Base-by-base conservation (phyloP, 2,888 invertebrate genomes). In the Cryptus viduatorius region DNA sequence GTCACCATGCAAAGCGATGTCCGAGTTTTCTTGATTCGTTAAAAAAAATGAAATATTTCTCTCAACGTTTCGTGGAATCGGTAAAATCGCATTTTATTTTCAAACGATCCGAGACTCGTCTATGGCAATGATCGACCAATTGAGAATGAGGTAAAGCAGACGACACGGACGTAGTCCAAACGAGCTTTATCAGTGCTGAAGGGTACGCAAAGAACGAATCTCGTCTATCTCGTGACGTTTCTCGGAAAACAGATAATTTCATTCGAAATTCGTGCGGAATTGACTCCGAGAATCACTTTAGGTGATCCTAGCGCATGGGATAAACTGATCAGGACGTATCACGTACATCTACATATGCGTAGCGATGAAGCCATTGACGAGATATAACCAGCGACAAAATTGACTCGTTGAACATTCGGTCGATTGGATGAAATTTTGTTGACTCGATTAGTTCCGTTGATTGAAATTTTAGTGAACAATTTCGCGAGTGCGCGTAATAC, bases 181-280 rank as follows among this genome's bases (percentile, higher is more conserved):
- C 53, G 53, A 53, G 53, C 53, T 8, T 16, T 19, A 19, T 19
- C 53, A 16, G 8, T 19, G 53, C 53, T 8, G 53, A 53, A 2
- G 19, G 19, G 16, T 3, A 53, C 7, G 19, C 53, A 53, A 8
- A 53, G 53, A 53, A 7, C 7, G 53, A 16, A 16, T 19, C 19
- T 53, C 16, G 19, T 16, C 53, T 19, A 19, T 53, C 53, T 16
- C 53, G 16, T 53, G 16, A 53, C 8, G 53, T 53, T 19, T 16
- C 53, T 53, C 53, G 53, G 8, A 53, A 53, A 53, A 53, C 53
- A 53, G 53, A 53, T 53, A 53, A 53, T 53, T 53, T 8, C 53
- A 16, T 8, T 10, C 8, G 53, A 3, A 19, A 19, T 53, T 37
- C 37, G 7, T 37, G 37, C 5, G 37, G 53, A 19, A 53, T 53